These are phyloP conservation scores for Phengaris arion DNA, from an alignment of 2,888 invertebrate species.

Conservation along the genomic window DNA sequence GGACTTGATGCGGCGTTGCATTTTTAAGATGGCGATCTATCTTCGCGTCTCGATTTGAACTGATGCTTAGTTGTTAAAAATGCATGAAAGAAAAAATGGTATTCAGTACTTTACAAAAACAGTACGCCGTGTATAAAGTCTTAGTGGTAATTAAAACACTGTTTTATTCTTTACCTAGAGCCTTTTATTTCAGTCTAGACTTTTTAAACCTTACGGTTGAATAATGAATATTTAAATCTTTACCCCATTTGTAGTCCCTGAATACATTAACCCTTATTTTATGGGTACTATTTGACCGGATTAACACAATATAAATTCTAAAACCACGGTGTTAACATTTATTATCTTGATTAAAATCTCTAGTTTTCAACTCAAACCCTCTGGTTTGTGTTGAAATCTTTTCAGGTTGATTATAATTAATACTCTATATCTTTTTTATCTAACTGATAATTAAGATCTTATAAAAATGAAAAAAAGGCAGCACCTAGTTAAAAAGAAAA, in stretches of 20 bases:
- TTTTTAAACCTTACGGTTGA: slow-evolving; percentile 7
- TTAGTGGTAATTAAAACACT: not conserved
- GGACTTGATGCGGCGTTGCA: no score
- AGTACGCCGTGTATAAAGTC: not conserved
- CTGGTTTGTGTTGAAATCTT: not conserved
- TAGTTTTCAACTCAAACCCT: no score
- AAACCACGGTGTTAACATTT: slow-evolving; percentile 10
- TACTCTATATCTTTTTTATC: not conserved
- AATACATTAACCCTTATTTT: slow-evolving; percentile 26
- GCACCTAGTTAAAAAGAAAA: no score
- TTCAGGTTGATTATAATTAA: not conserved
- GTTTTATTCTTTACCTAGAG: slow-evolving; percentile 17
- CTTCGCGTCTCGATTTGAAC: no score
- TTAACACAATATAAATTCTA: slow-evolving; percentile 27
- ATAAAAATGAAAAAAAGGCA: no score
- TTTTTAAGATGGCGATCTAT: no score
- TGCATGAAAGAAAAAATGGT: not conserved
- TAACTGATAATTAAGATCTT: no score
- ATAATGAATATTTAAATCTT: slow-evolving; percentile 23
- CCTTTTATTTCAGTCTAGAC: slow-evolving; percentile 21
- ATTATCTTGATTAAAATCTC: slow-evolving; percentile 14
- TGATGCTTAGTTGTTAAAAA: not conserved
- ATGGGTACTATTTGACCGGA: slow-evolving; percentile 18
- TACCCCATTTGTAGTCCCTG: slow-evolving; percentile 5
- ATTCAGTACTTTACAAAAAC: not conserved